These are phyloP conservation scores for Antechinus stuartii DNA, from an alignment of 2,113 vertebrate genomes.

Conservation along the genomic window DNA sequence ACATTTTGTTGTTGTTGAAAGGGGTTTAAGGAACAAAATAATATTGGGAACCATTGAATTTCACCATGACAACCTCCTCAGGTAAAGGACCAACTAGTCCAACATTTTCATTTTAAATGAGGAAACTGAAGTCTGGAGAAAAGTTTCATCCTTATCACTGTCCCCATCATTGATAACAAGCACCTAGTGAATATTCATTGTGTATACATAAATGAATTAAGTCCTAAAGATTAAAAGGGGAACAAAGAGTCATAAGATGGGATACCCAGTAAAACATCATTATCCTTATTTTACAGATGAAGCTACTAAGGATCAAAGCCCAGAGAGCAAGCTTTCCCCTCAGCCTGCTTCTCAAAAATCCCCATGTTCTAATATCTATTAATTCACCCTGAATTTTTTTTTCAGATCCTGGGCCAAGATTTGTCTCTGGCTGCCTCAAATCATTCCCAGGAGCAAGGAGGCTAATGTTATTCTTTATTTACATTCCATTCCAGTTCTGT, in stretches of 20 bases:
- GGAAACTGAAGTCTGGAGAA: background rate
- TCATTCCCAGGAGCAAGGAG: background rate
- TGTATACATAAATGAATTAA: background rate
- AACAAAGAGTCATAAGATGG: background rate
- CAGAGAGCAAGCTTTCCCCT: no score
- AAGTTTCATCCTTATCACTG: background rate
- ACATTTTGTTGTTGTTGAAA: background rate
- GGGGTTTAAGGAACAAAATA: background rate
- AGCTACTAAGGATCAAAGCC: background rate
- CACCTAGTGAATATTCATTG: background rate
- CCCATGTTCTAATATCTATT: background rate
- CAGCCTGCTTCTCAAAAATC: no score
- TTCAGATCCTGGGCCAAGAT: background rate
- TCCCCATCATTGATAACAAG: background rate
- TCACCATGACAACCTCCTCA: background rate
- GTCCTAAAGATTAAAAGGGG: background rate
- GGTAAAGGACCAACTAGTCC: background rate
- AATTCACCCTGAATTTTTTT: background rate
- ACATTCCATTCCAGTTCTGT: fast-evolving
- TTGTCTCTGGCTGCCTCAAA: background rate
- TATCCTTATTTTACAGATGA: background rate
- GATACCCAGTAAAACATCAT: background rate
- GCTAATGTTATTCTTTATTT: background rate
- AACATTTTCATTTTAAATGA: background rate
- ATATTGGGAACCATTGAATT: background rate